Percentiles rank a stretch among this genome's conserved stretches.
These are phyloP conservation scores for Pyrocephalus nanus DNA, from an alignment of 2,797 vertebrate species.

Conservation along the genomic window DNA sequence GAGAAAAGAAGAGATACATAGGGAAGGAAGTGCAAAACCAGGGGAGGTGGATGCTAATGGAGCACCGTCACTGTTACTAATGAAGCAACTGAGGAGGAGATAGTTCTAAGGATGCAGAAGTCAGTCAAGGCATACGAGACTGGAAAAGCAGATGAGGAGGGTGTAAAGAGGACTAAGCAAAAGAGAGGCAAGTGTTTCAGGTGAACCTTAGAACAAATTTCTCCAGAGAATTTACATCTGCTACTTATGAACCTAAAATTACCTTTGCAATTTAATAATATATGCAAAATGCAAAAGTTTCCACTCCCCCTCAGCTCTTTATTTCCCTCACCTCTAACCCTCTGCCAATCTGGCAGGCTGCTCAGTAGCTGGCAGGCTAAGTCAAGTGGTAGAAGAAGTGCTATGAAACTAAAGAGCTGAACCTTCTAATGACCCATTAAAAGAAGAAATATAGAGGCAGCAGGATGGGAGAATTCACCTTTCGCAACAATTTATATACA, in stretches of 20 bases:
- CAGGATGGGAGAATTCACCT: neutral
- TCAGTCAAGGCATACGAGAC: neutral
- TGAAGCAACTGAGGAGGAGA: neutral
- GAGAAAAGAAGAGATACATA: neutral
- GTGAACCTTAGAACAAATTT: neutral
- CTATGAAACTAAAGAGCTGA: neutral
- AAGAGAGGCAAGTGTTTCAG: neutral
- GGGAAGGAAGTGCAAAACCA: neutral
- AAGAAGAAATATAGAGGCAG: constrained; percentile 6
- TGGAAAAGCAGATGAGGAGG: neutral
- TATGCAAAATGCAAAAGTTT: neutral
- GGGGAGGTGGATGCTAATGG: neutral
- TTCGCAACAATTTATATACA: neutral
- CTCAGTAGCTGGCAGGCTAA: neutral
- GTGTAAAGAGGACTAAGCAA: neutral
- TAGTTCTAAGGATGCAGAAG: neutral
- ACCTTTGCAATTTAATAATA: neutral
- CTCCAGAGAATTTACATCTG: neutral
- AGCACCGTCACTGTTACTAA: neutral
- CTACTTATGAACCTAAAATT: neutral
- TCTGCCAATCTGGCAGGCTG: neutral
- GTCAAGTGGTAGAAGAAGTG: neutral
- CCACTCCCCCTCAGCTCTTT: neutral
- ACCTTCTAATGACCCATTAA: neutral
- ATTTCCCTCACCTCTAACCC: neutral